phyloP scores from a whole-genome alignment of 1,140 invertebrate species.

The Diabrotica virgifera region DNA sequence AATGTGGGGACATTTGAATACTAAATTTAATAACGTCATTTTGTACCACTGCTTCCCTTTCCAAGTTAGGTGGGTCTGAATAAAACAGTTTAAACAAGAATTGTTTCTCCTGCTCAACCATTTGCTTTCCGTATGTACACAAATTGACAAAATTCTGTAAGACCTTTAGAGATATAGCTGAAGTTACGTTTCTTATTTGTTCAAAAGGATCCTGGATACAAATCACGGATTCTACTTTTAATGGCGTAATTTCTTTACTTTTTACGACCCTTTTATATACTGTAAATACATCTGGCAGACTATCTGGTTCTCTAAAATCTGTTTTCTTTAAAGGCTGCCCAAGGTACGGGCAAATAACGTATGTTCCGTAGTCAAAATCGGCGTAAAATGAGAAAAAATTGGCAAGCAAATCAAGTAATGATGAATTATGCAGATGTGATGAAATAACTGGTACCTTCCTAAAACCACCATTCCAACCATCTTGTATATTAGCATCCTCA shows the following conservation, averaged over 20 bases:
- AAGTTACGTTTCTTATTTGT: slow-evolving; percentile 54
- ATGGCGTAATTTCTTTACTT: slow-evolving; percentile 36
- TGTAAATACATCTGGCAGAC: slow-evolving; percentile 45
- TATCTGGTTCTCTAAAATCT: slow-evolving; percentile 47
- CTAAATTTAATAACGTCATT: slow-evolving; percentile 15
- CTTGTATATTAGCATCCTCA: slow-evolving; percentile 39
- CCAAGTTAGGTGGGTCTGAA: slow-evolving; percentile 20
- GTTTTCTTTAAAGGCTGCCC: slow-evolving; percentile 50
- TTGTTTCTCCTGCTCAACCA: slow-evolving; percentile 20
- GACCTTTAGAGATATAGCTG: slow-evolving; percentile 39
- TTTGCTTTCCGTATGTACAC: slow-evolving; percentile 27
- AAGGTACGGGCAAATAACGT: slow-evolving; percentile 55
- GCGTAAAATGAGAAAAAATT: slow-evolving; percentile 61
- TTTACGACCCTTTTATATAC: slow-evolving; percentile 50
- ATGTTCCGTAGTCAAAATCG: slow-evolving; percentile 51
- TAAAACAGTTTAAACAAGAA: slow-evolving; percentile 35
- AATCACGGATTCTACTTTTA: slow-evolving; percentile 48
- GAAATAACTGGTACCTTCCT: slow-evolving; percentile 24
- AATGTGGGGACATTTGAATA: slow-evolving; percentile 11
- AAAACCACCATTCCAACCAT: slow-evolving; percentile 55
- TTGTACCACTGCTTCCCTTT: slow-evolving; percentile 5
- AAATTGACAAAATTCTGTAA: slow-evolving; percentile 31
- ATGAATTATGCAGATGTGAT: slow-evolving; percentile 22
- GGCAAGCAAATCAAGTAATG: slow-evolving; percentile 49
- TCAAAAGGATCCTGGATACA: slow-evolving; percentile 66